phyloP scores from a whole-genome alignment of 2,797 vertebrate species.

The Adelosebastes latens region DNA sequence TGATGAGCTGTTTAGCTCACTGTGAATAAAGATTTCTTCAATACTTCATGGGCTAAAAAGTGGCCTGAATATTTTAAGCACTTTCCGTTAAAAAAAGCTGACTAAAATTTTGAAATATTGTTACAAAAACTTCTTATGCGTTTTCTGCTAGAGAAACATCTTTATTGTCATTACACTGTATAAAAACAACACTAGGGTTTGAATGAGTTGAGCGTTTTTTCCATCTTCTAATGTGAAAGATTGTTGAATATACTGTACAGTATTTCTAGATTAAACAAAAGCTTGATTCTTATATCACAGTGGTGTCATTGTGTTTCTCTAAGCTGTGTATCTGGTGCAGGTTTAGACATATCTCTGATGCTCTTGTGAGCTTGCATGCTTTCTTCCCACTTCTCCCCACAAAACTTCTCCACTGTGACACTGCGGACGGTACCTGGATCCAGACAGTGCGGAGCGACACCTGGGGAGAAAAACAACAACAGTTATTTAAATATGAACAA shows the following conservation, averaged over 20 bases:
- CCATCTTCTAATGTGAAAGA: neutral
- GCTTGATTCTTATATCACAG: neutral
- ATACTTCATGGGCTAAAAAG: neutral
- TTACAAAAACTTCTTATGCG: neutral
- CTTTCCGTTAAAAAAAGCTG: neutral
- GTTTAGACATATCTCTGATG: conserved; percentile 90
- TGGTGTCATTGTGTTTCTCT: conserved; percentile 17
- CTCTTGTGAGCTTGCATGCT: conserved; percentile 88
- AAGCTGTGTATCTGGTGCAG: conserved; percentile 47
- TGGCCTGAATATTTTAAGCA: neutral
- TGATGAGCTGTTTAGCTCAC: conserved; percentile 3
- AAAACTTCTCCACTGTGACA: conserved; percentile 87
- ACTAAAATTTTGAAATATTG: neutral
- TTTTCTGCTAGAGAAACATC: neutral
- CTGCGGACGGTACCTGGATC: conserved; percentile 90
- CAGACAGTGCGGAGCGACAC: conserved; percentile 92
- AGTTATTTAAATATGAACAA: neutral
- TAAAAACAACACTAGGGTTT: conserved; percentile 1
- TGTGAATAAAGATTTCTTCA: neutral
- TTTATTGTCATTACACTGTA: conserved; percentile 55
- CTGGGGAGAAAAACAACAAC: conserved; percentile 68
- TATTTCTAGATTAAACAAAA: conserved; percentile 23
- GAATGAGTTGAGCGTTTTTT: neutral
- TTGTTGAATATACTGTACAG: neutral
- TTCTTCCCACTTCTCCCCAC: conserved; percentile 93